Evolutionary conservation across 2,888 invertebrate genomes (phyloP).

Genomic region (Tricholauxania praeusta): DNA sequence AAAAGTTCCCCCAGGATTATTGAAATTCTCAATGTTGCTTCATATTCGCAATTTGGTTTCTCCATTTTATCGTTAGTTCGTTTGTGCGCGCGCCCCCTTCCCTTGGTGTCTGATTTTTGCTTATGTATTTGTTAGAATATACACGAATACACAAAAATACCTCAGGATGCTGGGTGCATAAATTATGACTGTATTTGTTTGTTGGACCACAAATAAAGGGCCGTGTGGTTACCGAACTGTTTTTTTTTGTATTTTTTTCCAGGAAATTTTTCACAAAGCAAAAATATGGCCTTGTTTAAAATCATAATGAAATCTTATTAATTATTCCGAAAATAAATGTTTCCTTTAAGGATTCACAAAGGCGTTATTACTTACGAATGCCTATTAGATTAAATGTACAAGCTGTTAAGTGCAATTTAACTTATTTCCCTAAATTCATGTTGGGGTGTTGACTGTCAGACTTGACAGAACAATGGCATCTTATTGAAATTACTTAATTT

Average conservation of each 20-base stretch:
- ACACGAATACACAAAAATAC: not conserved
- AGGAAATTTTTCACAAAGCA: not conserved
- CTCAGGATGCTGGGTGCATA: not conserved
- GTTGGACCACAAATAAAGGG: too few species aligned
- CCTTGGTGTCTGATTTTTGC: not conserved
- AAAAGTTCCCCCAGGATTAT: slow-evolving; percentile 20
- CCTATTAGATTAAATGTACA: too few species aligned
- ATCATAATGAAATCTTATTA: slow-evolving; percentile 12
- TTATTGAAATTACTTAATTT: too few species aligned
- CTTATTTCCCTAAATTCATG: too few species aligned
- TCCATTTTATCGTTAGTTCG: too few species aligned
- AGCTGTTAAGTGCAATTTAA: too few species aligned
- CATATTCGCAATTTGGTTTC: not conserved
- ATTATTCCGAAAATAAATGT: slow-evolving; percentile 25
- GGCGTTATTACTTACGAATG: too few species aligned
- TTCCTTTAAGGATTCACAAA: too few species aligned
- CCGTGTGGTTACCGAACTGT: not conserved
- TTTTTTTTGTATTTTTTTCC: not conserved
- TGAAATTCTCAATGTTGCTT: slow-evolving; percentile 19
- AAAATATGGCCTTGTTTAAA: not conserved
- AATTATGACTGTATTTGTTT: too few species aligned
- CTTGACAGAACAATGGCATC: too few species aligned
- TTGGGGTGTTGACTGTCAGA: too few species aligned
- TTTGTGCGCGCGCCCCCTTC: not conserved
- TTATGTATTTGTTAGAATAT: slow-evolving; percentile 1